Base-by-base conservation (phyloP, 2,888 invertebrate species). In the Polydrusus cervinus region DNA sequence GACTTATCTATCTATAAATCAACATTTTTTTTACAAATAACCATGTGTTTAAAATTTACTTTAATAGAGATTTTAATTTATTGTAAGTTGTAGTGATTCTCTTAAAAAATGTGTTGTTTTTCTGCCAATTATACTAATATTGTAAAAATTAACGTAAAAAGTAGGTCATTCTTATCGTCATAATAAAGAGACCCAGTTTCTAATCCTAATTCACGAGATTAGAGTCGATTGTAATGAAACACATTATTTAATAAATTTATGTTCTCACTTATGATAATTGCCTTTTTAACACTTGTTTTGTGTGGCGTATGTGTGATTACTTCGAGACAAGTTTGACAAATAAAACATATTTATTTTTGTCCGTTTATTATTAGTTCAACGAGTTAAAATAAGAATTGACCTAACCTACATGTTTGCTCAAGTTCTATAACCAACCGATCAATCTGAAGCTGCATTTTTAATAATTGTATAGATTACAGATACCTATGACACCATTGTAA, bases 191-290 rank as follows among this genome's bases (percentile, higher is more conserved):
- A 60, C 18, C 57, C 11, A 38, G 55, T 55, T 55, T 55, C 14
- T 34, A 55, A 18, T 51, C 18, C 20, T 51, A 47, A 3, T 45
- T 45, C n/a, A 49, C 14, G 16, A 49, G 53, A 53, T 53, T 53
- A 53, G n/a, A 30, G 13, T 53, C 30, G 0, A 38, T 60, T 60
- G 34, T 38, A 60, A 60, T 38, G 18, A 60, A n/a, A 38, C 38
- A 14, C 34, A 34, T 14, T n/a, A 55, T 14, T 47, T 34, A 14
- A 38, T 38, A 38, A 60, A 38, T 57, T 34, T 16, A 38, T 38
- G 16, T 60, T 18, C 0, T 18, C 53, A 53, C 38, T 38, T 60
- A 30, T 18, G 57, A 60, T 60, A 60, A 60, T 60, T 60, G 18
- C 9, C 18, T 60, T 60, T 60, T 60, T 16, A 14, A 60, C 57